Evolutionary conservation across 2,113 vertebrate genomes (phyloP).

Genomic region (crab-eating macaque (Macaca fascicularis)): T2T-MFA8v1.1 NC_088387.1:84873001-84873500

Average conservation of each 20-base stretch:
- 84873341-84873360: no score
- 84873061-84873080: neutral
- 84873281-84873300: no score
- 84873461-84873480: no score
- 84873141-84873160: neutral
- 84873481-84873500: no score
- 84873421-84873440: no score
- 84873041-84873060: neutral
- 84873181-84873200: neutral
- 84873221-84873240: slow-evolving; percentile 37
- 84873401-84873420: no score
- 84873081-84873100: neutral
- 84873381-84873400: no score
- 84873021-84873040: neutral
- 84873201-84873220: neutral
- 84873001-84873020: neutral
- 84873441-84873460: no score
- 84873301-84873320: no score
- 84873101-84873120: neutral
- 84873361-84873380: no score
- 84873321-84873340: no score
- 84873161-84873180: neutral
- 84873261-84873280: no score
- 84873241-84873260: neutral
- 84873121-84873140: neutral